Conservation (phyloP, 2,113 vertebrate genomes). For the Chrysochloris asiatica region DNA sequence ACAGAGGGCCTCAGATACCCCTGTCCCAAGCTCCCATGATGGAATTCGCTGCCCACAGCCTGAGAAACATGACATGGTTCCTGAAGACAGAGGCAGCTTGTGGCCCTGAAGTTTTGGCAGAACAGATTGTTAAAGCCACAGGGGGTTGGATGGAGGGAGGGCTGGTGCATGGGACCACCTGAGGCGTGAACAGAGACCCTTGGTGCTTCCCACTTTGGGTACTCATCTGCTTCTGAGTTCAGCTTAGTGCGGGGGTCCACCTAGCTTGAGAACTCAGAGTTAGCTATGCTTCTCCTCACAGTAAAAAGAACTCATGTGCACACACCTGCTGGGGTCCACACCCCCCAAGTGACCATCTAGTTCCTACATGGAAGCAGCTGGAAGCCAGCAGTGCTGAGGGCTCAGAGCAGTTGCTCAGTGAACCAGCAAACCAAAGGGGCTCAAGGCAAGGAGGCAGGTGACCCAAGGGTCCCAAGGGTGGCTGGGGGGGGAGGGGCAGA, state of each 20-base stretch:
- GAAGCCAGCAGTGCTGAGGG: too few species aligned
- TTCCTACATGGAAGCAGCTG: neutral
- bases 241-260: fast-evolving
- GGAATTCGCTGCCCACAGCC: neutral
- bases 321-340: fast-evolving
- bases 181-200: neutral
- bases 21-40: neutral
- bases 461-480: too few species aligned
- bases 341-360: too few species aligned
- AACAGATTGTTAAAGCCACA: neutral
- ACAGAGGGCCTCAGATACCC: neutral
- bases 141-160: neutral
- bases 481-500: neutral
- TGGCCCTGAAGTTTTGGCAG: constrained; percentile 44
- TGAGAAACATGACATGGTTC: neutral
- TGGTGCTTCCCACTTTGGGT: neutral
- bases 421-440: neutral
- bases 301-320: neutral
- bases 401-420: neutral
- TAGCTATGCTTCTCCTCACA: neutral
- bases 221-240: neutral
- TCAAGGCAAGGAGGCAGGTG: too few species aligned
- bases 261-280: neutral
- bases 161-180: fast-evolving
- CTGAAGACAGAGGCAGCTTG: constrained; percentile 18